phyloP scores from a whole-genome alignment of 2,888 invertebrate species.

The Pristionchus entomophagus region DNA sequence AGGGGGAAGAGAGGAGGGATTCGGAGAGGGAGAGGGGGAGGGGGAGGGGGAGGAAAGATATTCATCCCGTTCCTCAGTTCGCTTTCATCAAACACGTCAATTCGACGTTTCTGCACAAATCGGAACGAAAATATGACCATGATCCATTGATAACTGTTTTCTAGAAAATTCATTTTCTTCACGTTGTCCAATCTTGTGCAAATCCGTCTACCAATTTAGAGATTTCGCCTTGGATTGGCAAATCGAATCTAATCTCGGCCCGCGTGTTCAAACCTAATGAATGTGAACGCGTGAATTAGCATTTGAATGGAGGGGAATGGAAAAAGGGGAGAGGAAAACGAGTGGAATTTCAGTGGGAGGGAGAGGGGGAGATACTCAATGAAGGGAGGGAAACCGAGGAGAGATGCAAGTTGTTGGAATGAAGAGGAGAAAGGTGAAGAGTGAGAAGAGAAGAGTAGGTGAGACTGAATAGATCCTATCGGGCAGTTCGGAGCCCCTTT shows the following conservation, averaged over 20 bases:
- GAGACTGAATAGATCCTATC: constrained; percentile 25
- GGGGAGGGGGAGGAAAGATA: neutral
- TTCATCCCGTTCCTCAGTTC: neutral
- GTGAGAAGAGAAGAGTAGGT: constrained; percentile 13
- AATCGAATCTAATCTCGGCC: neutral
- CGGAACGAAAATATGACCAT: too few species aligned
- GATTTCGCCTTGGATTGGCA: constrained; percentile 14
- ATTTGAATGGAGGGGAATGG: constrained; percentile 35
- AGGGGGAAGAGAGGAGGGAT: neutral
- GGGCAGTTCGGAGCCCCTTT: too few species aligned
- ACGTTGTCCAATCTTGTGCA: too few species aligned
- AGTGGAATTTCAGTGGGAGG: constrained; percentile 31
- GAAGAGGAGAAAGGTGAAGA: neutral
- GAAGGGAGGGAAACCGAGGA: neutral
- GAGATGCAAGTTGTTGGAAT: neutral
- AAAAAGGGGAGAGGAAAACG: constrained; percentile 17
- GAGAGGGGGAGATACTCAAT: neutral
- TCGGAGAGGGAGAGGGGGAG: neutral
- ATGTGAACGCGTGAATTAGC: constrained; percentile 19
- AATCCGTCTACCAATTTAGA: too few species aligned
- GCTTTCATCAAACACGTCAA: neutral
- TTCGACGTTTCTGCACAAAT: too few species aligned
- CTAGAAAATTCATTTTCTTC: too few species aligned
- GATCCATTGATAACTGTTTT: too few species aligned
- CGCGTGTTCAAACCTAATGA: constrained; percentile 15